Percentiles rank a stretch among this genome's conserved stretches.
Conservation (phyloP, 2,888 invertebrate species). For the Habroteleia sp. region DNA sequence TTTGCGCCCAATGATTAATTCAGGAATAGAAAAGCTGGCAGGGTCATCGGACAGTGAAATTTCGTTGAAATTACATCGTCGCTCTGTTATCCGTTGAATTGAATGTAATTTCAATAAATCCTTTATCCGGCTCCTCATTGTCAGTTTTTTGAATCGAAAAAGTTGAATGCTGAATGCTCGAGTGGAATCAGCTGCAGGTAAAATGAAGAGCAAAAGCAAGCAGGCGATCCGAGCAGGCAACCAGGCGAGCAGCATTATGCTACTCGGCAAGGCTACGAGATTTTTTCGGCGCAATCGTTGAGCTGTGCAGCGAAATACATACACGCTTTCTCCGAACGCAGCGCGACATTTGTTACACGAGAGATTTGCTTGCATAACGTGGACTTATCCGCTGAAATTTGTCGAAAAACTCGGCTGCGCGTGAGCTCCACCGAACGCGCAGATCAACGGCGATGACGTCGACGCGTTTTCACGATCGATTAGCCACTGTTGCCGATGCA, state of each 20-base stretch:
- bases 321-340: conserved; percentile 59
- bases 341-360: conserved; percentile 61
- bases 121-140: conserved; percentile 61
- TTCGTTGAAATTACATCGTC: conserved; percentile 58
- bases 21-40: conserved; percentile 43
- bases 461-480: conserved; percentile 54
- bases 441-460: conserved; percentile 21
- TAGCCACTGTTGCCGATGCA: conserved; percentile 32
- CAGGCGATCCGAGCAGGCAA: conserved; percentile 46
- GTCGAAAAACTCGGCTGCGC: conserved; percentile 27
- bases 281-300: conserved; percentile 51
- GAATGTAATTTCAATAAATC: conserved; percentile 65
- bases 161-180: conserved; percentile 64
- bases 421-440: conserved; percentile 8
- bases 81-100: conserved; percentile 58
- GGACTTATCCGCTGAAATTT: conserved; percentile 52
- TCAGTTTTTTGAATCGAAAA: conserved; percentile 63
- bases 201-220: conserved; percentile 59
- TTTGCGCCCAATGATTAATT: conserved; percentile 32
- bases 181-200: conserved; percentile 65
- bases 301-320: conserved; percentile 54
- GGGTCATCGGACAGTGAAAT: conserved; percentile 57
- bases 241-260: conserved; percentile 59
- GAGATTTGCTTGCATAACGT: conserved; percentile 60
- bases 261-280: conserved; percentile 53